phyloP scores from a whole-genome alignment of 2,113 vertebrate species.

The Leptobrachium ailaonicum region DNA sequence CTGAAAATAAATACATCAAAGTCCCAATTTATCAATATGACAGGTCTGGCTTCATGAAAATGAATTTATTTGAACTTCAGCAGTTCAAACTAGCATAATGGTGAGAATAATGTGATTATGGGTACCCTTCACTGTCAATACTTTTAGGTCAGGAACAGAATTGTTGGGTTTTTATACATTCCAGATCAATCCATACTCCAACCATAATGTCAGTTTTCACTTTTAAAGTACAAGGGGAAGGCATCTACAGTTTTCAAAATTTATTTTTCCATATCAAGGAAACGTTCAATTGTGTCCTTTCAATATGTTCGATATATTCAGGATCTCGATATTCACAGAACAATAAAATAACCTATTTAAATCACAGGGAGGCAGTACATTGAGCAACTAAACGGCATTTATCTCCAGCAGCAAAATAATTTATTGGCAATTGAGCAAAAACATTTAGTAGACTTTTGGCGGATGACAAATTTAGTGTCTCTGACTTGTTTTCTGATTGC shows the following conservation, averaged over 20 bases:
- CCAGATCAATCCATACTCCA: no score
- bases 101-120: no score
- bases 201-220: no score
- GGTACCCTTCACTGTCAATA: no score
- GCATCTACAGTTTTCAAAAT: background rate
- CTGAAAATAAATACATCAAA: no score
- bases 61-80: no score
- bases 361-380: background rate
- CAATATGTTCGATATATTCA: background rate
- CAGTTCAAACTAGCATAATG: no score
- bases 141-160: no score
- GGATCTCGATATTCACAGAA: background rate
- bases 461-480: slow-evolving; percentile 34
- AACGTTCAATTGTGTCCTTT: background rate
- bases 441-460: slow-evolving; percentile 24
- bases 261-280: background rate
- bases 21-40: no score
- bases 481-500: slow-evolving; percentile 19
- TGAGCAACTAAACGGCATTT: background rate
- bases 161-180: no score
- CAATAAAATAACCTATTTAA: background rate
- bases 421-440: slow-evolving; percentile 14
- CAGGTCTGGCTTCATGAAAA: no score
- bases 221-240: no score
- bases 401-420: background rate